Percentiles rank a stretch among this genome's conserved stretches.
These are phyloP conservation scores for Cisticola juncidis DNA, from an alignment of 2,113 vertebrate species.

Conservation along the genomic window DNA sequence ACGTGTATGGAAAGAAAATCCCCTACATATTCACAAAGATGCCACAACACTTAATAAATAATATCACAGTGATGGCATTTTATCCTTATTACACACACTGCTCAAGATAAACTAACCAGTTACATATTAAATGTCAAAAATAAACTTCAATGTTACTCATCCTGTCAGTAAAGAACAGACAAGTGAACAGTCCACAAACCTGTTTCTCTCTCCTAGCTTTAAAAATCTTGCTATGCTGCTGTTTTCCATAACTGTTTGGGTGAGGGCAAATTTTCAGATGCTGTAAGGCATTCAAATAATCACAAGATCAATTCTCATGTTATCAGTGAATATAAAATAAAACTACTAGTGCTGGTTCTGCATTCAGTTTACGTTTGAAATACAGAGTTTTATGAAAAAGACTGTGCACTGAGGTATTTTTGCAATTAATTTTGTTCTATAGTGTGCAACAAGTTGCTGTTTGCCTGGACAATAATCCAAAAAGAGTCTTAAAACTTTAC, in stretches of 20 bases:
- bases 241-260: not conserved
- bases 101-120: not conserved
- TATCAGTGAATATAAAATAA: not conserved
- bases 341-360: not conserved
- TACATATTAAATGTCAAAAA: not conserved
- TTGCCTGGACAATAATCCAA: not conserved
- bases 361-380: not conserved
- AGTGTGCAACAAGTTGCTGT: not conserved
- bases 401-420: not conserved
- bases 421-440: not conserved
- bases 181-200: not conserved
- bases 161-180: not conserved
- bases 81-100: not conserved
- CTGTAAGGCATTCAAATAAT: not conserved
- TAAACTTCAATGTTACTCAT: not conserved
- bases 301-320: not conserved
- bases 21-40: not conserved
- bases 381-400: not conserved
- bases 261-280: not conserved
- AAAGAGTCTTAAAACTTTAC: not conserved
- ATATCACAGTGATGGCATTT: not conserved
- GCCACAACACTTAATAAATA: not conserved
- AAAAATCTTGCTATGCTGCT: not conserved
- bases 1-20: fast-evolving
- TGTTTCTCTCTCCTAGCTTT: not conserved